Base-by-base conservation (phyloP, 1,140 invertebrate species). In the Tribolium castaneum region DNA sequence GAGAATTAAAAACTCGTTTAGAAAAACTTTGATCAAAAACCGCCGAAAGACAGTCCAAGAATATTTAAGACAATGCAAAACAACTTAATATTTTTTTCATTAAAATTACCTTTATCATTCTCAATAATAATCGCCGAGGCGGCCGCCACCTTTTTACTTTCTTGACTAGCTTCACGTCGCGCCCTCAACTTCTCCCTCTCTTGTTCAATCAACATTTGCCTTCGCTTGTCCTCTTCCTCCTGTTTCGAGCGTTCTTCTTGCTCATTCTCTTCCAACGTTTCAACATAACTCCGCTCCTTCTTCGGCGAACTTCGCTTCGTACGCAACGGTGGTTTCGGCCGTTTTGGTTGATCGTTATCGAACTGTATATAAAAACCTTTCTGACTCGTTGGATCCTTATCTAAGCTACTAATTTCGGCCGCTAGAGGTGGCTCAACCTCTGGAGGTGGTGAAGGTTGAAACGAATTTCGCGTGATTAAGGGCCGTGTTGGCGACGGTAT, bases 291-390 rank as follows among this genome's bases (percentile, higher is more conserved):
- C 39, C 88, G 86, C 82, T 94, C 93, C 86, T 94, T 95, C 82
- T 93, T 94, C 0, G 94, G 94, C 19, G 94, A 95, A n/a, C 87
- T 88, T 73, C 91, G 90, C 87, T 95, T 96, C 14, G 90, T 89
- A 77, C 94, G 89, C 10, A 97, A 87, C 25, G 95, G 94, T 0
- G 96, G 96, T 88, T 97, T 97, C 0, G 95, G 94, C 83, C 95
- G 90, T 85, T 96, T 96, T 2, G 96, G 96, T 76, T 91, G 91
- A 51, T 95, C 93, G 84, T 94, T 93, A 84, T 97, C 96, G 85
- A 98, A 97, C 16, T 95, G 95, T 84, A 98, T 97, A 86, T 98
- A 97, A 88, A 98, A 98, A n/a, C 96, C 96, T 88, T 96, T 95
- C 86, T 96, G 94, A 79, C 90, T 90, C n/a, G 86, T 88, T n/a